Evolutionary conservation across 2,113 vertebrate genomes (phyloP), one percentile per base, ranked within the genome.

Genomic region (Trematomus loennbergii): DNA sequence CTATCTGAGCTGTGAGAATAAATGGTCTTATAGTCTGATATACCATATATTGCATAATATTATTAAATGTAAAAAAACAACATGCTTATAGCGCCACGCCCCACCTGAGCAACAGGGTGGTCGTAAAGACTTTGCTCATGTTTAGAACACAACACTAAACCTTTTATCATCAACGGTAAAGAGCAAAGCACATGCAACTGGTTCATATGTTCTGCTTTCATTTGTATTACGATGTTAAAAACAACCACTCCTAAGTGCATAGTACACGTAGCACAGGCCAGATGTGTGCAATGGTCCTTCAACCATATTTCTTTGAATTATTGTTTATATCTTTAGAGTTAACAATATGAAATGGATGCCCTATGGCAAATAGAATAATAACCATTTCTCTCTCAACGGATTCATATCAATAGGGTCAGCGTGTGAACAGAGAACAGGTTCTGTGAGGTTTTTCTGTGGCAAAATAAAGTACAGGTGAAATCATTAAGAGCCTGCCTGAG

Each of bases 381-480:
- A 49, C 60, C 17, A 75, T 68, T 65, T 33, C 69, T 78, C 60
- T 49, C 58, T 54, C 48, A 17, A 40, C 75, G 71, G 76, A 79
- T 85, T 65, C 71, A 79, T 4, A 54, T 82, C 58, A 84, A 59
- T 46, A 36, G 61, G 17, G 8, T 57, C 62, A 72, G 69, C 61
- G 7, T 25, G 29, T 58, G 64, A 75, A 53, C 58, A 40, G n/a
- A 83, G 45, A 48, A 8, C 36, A 25, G 67, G 12, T 68, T 79
- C 75, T 66, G 12, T 22, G 58, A 52, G 70, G 13, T 40, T 75
- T 29, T 72, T 79, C 49, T 55, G 72, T 53, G 45, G 54, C 72
- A 25, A 72, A 85, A 83, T 62, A 78, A 84, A 86, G 71, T 59
- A 85, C 71, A 89, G 87, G 83, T 85, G 83, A 81, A 88, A 77